Percentiles rank a stretch among this genome's conserved stretches.
Conservation (phyloP, 2,888 invertebrate species). For the Polymixis lichenea region DNA sequence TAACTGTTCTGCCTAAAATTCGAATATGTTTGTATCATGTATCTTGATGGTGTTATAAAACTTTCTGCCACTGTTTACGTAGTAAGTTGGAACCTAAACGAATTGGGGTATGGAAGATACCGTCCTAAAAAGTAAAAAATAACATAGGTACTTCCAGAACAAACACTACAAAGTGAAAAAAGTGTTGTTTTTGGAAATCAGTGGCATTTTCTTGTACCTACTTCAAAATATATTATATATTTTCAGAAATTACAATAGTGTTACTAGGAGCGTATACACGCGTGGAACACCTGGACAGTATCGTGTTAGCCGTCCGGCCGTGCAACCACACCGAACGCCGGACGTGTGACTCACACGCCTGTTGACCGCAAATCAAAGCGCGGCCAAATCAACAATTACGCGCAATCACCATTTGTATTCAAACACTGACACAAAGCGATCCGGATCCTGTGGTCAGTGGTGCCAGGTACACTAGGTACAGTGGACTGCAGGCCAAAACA, state of each 20-base stretch:
- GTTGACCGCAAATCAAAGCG: constrained; percentile 61
- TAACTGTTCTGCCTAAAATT: no score
- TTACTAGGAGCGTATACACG: neutral
- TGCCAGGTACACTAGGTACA: neutral
- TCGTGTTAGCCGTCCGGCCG: neutral
- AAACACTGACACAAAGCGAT: constrained; percentile 43
- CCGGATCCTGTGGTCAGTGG: constrained; percentile 21
- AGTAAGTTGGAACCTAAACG: no score
- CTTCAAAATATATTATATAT: no score
- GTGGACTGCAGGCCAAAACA: neutral
- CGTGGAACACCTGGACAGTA: neutral
- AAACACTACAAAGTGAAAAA: no score
- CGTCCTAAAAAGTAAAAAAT: no score
- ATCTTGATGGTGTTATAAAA: no score
- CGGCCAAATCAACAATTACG: constrained; percentile 47
- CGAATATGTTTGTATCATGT: no score
- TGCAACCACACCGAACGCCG: neutral
- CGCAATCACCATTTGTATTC: constrained; percentile 38
- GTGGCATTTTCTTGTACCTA: no score
- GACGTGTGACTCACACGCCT: neutral
- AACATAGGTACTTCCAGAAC: no score
- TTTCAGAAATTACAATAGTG: neutral
- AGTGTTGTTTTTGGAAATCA: no score
- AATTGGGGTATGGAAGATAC: no score
- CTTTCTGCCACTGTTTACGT: no score